Evolutionary conservation across 2,113 vertebrate species (phyloP), one percentile per base, ranked within the genome.

Genomic region (Tretioscincus oriximinensis): DNA sequence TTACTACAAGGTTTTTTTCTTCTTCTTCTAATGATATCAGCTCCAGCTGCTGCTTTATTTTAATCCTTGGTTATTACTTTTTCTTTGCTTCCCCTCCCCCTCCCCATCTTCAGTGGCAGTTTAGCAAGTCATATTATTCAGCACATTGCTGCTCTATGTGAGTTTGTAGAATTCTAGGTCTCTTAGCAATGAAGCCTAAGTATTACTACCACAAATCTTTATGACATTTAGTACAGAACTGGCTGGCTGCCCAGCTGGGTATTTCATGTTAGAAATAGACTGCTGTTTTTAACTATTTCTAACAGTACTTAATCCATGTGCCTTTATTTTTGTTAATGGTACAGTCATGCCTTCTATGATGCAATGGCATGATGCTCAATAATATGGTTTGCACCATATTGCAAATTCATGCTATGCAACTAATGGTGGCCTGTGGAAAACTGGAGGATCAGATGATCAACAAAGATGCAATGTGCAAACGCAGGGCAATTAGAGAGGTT

Each of bases 41-140:
- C 28, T 71, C 67, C 77, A 79, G 77, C 67, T 79, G 67, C 77
- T 61, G 77, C 77, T 79, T 70, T 79, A 79, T 45, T 79, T 79
- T 71, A 79, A 71, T 79, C 67, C 67, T 71, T 79, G 77, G 35
- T 79, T 79, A 60, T 61, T 78, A 69, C 65, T 29, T 31, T 49
- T n/a, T 28, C 14, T 54, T 45, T 45, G 5, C 49, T 45, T 54
- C 28, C 54, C 54, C 54, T 58, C 54, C 54, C 18, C 54, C 54
- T 58, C 54, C 54, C 54, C 14, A 58, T 58, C 54, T 58, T 28
- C 28, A 21, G 26, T 16, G 69, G 21, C 47, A 35, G 20, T 77
- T 67, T 70, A 60, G 41, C 20, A 58, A 78, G 51, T 70, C 61
- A 45, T 70, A 24, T 61, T 41, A 79, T 71, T 61, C 67, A 61